Percentiles rank a stretch among this genome's conserved stretches.
Evolutionary conservation across 2,888 invertebrate species (phyloP).

Genomic region (Nasonovia ribisnigri): DNA sequence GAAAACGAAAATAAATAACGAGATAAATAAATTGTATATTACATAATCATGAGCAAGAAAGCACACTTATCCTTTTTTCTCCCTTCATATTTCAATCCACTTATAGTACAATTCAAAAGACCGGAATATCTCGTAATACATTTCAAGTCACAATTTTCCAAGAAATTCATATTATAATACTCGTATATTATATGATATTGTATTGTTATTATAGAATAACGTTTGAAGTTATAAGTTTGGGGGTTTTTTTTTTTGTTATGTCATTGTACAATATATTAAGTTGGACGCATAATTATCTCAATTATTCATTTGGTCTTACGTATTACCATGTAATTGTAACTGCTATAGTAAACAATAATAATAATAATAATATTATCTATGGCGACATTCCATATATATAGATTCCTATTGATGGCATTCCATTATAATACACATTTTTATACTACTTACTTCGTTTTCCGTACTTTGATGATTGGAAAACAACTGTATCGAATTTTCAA

Average conservation of each 20-base stretch:
- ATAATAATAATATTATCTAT: background rate
- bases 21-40: slow-evolving; percentile 5
- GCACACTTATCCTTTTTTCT: background rate
- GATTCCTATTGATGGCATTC: too few species aligned
- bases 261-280: background rate
- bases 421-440: too few species aligned
- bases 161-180: background rate
- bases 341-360: too few species aligned
- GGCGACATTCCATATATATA: too few species aligned
- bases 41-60: background rate
- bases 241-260: background rate
- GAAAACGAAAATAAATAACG: background rate
- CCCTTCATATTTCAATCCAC: background rate
- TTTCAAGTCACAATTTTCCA: background rate
- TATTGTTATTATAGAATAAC: background rate
- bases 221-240: background rate
- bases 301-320: background rate
- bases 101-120: background rate
- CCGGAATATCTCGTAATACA: background rate
- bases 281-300: background rate
- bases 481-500: too few species aligned
- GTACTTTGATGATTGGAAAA: too few species aligned
- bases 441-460: too few species aligned
- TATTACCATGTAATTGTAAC: too few species aligned
- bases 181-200: slow-evolving; percentile 4